These are phyloP conservation scores for Setipinna tenuifilis DNA, from an alignment of 2,797 vertebrate species.

Conservation along the genomic window DNA sequence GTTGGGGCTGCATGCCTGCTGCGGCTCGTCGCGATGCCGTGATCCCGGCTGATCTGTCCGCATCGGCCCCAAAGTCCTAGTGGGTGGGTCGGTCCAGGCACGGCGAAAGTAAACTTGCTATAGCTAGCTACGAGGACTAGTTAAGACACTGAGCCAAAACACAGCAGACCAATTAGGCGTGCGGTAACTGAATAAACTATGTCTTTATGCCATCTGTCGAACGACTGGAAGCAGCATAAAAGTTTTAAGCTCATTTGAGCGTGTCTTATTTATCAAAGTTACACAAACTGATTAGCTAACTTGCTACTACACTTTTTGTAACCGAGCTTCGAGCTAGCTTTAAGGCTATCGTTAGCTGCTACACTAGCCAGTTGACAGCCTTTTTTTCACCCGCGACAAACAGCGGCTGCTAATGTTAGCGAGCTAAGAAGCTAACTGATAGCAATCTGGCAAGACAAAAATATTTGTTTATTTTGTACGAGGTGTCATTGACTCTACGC, in stretches of 20 bases:
- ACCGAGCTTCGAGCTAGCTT: slow-evolving; percentile 6
- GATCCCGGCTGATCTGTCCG: slow-evolving; percentile 78
- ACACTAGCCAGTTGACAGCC: background rate
- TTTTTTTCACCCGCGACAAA: slow-evolving; percentile 46
- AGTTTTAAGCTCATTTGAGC: slow-evolving; percentile 21
- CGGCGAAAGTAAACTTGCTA: slow-evolving; percentile 53
- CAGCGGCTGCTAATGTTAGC: slow-evolving; percentile 17
- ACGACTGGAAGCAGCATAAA: slow-evolving; percentile 4
- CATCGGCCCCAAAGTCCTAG: slow-evolving; percentile 82
- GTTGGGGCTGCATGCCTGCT: slow-evolving; percentile 91
- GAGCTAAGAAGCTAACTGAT: slow-evolving; percentile 22
- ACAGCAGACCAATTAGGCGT: slow-evolving; percentile 8
- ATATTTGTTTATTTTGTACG: slow-evolving; percentile 25
- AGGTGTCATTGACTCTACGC: slow-evolving; percentile 9
- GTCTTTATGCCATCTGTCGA: slow-evolving; percentile 21
- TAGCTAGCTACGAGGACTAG: slow-evolving; percentile 30
- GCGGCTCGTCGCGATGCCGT: slow-evolving; percentile 79
- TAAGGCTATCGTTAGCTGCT: slow-evolving; percentile 20
- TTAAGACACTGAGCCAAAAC: slow-evolving; percentile 17
- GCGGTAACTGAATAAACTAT: background rate
- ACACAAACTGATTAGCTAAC: slow-evolving; percentile 29
- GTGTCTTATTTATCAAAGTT: slow-evolving; percentile 10
- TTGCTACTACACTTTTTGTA: slow-evolving; percentile 22
- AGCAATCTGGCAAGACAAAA: slow-evolving; percentile 23
- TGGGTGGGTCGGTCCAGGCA: slow-evolving; percentile 76